Percentiles rank a stretch among this genome's conserved stretches.
These are phyloP conservation scores for Leptestheria dahalacensis DNA, from an alignment of 1,140 invertebrate genomes.

Conservation along the genomic window DNA sequence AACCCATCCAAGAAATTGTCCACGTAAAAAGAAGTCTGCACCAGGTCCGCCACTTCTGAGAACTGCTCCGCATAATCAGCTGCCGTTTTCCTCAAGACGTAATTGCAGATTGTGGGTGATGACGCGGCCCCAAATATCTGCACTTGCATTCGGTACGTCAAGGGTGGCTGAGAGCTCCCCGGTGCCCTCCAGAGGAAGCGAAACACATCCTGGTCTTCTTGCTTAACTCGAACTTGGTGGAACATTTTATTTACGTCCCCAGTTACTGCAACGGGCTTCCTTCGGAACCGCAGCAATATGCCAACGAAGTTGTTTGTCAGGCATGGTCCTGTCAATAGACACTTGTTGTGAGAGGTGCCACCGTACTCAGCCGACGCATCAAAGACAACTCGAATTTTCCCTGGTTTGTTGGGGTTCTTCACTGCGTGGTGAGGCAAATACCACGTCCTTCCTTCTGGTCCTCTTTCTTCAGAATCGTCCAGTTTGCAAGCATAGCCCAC, in stretches of 20 bases:
- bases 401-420: slow-evolving; percentile 15
- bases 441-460: slow-evolving; percentile 14
- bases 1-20: slow-evolving; percentile 17
- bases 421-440: slow-evolving; percentile 33
- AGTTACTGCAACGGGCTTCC: not conserved
- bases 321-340: slow-evolving; percentile 14
- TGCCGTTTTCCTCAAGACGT: not conserved
- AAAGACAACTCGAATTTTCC: slow-evolving; percentile 27
- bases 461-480: not conserved
- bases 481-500: slow-evolving; percentile 15
- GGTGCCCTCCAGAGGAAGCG: slow-evolving; percentile 13
- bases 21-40: slow-evolving; percentile 13
- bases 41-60: not conserved
- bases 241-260: slow-evolving; percentile 17
- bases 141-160: slow-evolving; percentile 6
- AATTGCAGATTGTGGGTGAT: slow-evolving; percentile 14
- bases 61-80: not conserved
- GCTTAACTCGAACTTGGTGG: slow-evolving; percentile 12
- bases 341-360: slow-evolving; percentile 11
- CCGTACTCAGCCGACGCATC: slow-evolving; percentile 24
- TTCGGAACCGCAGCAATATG: slow-evolving; percentile 10
- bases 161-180: not conserved
- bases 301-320: slow-evolving; percentile 1
- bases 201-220: slow-evolving; percentile 3
- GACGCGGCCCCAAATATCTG: slow-evolving; percentile 17